A percentile compares a stretch with the other conserved stretches of the same genome.
Conservation (phyloP, 2,888 invertebrate species). For the Gymnoscelis rufifasciata region DNA sequence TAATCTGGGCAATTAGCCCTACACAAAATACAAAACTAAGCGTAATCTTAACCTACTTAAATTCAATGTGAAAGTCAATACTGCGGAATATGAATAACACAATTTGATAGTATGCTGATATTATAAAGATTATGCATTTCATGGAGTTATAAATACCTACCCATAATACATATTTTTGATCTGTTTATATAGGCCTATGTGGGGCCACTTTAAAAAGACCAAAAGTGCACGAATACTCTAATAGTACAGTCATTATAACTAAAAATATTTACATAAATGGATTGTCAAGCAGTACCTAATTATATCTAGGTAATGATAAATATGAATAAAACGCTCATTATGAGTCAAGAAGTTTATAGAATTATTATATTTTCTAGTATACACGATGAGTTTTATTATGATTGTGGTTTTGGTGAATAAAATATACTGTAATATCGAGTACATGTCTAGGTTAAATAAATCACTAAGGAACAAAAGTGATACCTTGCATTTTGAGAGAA, state of each 20-base stretch:
- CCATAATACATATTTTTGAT: neutral
- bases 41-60: constrained; percentile 69
- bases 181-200: neutral
- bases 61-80: constrained; percentile 72
- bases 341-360: constrained; percentile 13
- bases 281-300: constrained; percentile 22
- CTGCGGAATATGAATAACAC: constrained; percentile 69
- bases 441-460: constrained; percentile 11
- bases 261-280: constrained; percentile 33
- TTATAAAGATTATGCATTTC: constrained; percentile 68
- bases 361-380: constrained; percentile 6
- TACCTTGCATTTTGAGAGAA: constrained; percentile 40
- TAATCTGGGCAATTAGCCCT: constrained; percentile 62
- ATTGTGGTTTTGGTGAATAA: neutral
- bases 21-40: constrained; percentile 73
- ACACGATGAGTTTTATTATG: neutral
- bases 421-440: constrained; percentile 1
- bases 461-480: constrained; percentile 6
- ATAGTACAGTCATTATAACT: constrained; percentile 46
- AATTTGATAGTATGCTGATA: constrained; percentile 58
- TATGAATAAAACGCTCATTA: constrained; percentile 11
- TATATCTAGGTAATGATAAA: constrained; percentile 23
- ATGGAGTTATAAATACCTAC: constrained; percentile 39
- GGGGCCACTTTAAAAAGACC: neutral
- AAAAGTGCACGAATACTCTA: constrained; percentile 18